A percentile compares a stretch with the other conserved stretches of the same genome.
These are phyloP conservation scores for Diloba caeruleocephala DNA, from an alignment of 2,888 invertebrate genomes.

Conservation along the genomic window DNA sequence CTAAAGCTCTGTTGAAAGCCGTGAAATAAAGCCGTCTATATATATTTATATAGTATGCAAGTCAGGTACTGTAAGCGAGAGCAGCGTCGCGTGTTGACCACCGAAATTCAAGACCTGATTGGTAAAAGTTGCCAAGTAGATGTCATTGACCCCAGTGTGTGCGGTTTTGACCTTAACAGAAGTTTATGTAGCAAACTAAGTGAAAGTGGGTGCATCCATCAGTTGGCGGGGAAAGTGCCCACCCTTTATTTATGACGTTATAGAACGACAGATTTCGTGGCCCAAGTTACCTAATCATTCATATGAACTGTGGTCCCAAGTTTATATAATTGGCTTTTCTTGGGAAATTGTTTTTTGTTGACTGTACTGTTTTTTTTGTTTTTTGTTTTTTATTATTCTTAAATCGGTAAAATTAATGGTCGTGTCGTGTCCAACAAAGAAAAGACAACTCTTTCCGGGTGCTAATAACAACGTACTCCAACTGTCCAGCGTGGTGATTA, in stretches of 20 bases:
- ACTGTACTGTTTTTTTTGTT: too few species aligned
- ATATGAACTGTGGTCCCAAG: too few species aligned
- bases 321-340: neutral
- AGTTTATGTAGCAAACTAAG: conserved; percentile 66
- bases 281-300: too few species aligned
- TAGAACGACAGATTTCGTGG: conserved; percentile 4
- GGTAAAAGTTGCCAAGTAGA: conserved; percentile 70
- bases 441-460: too few species aligned
- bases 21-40: too few species aligned
- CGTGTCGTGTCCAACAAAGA: too few species aligned
- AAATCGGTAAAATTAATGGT: too few species aligned
- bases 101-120: conserved; percentile 44
- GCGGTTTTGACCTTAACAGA: conserved; percentile 62
- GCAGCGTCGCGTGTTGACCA: conserved; percentile 18
- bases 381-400: too few species aligned
- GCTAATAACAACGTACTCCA: too few species aligned
- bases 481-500: too few species aligned
- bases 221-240: conserved; percentile 65
- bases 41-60: neutral
- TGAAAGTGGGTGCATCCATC: conserved; percentile 71
- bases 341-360: too few species aligned
- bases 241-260: conserved; percentile 57
- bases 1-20: too few species aligned
- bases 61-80: conserved; percentile 6
- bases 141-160: conserved; percentile 57